These are phyloP conservation scores for Tolmerus cingulatus DNA, from an alignment of 2,888 invertebrate genomes.

Conservation along the genomic window DNA sequence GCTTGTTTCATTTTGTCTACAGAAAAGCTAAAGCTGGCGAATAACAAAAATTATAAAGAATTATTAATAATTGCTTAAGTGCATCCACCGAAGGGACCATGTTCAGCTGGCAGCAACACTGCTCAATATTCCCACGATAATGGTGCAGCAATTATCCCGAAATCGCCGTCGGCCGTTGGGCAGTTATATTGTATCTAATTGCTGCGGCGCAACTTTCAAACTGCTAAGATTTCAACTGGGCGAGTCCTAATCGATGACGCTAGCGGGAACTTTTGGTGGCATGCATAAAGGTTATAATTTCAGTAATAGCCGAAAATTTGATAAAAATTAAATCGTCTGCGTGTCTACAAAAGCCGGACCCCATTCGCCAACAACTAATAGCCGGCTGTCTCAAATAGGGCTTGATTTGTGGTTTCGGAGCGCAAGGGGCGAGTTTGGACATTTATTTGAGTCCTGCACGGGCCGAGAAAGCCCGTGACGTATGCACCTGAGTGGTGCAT, in stretches of 20 bases:
- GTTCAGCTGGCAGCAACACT: not conserved
- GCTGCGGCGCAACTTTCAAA: not conserved
- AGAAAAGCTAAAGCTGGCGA: not conserved
- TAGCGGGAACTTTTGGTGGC: not conserved
- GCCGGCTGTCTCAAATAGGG: not conserved
- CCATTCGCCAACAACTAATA: not conserved
- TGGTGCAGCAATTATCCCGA: not conserved
- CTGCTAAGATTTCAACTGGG: not conserved
- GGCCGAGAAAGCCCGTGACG: not conserved
- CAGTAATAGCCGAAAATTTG: slow-evolving; percentile 30
- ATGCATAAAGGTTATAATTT: slow-evolving; percentile 31
- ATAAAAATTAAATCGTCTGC: slow-evolving; percentile 21
- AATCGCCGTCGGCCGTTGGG: not conserved
- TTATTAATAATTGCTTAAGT: not conserved
- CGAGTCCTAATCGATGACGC: not conserved
- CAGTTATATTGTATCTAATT: slow-evolving; percentile 16
- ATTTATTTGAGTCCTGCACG: not conserved
- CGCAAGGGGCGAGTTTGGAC: not conserved
- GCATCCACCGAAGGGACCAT: not conserved
- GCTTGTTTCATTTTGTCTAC: not conserved
- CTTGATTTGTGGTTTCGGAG: slow-evolving; percentile 10
- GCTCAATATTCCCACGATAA: not conserved
- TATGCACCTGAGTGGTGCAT: not conserved
- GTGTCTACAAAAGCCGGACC: not conserved
- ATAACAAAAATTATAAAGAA: not conserved